phyloP scores from a whole-genome alignment of 1,140 invertebrate genomes.

The Drosophila ficusphila region DNA sequence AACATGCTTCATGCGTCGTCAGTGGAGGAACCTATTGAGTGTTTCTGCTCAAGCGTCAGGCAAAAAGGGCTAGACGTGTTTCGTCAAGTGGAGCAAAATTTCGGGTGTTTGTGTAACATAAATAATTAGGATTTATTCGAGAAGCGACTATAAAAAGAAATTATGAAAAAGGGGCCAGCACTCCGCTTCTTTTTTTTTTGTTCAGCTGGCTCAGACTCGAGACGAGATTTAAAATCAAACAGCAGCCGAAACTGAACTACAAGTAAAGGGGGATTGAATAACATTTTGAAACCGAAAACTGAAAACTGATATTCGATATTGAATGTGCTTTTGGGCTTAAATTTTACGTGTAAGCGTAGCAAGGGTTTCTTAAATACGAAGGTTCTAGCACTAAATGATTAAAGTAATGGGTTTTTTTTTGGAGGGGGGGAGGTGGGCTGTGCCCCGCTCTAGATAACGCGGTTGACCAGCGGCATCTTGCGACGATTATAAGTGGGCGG shows the following conservation, averaged over 20 bases:
- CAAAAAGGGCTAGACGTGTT: conserved; percentile 4
- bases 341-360: conserved; percentile 58
- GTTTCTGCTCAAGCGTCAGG: conserved; percentile 53
- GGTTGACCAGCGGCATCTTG: conserved; percentile 86
- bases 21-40: conserved; percentile 28
- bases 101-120: conserved; percentile 8
- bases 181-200: background rate
- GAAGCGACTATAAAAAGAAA: conserved; percentile 25
- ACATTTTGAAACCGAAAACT: conserved; percentile 35
- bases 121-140: conserved; percentile 57
- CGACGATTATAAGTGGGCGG: conserved; percentile 84
- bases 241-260: conserved; percentile 9
- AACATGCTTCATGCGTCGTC: conserved; percentile 53
- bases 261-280: conserved; percentile 26
- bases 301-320: conserved; percentile 43
- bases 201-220: background rate
- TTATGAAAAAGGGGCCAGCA: background rate
- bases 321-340: conserved; percentile 23
- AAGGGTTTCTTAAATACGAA: conserved; percentile 34
- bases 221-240: conserved; percentile 32
- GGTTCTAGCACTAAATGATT: conserved; percentile 57
- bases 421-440: too few relatives aligned
- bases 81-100: conserved; percentile 18
- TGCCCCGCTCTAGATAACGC: conserved; percentile 84
- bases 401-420: conserved; percentile 7